These are phyloP conservation scores for Pinctada fucata DNA, from an alignment of 2,888 invertebrate genomes.

Conservation along the genomic window DNA sequence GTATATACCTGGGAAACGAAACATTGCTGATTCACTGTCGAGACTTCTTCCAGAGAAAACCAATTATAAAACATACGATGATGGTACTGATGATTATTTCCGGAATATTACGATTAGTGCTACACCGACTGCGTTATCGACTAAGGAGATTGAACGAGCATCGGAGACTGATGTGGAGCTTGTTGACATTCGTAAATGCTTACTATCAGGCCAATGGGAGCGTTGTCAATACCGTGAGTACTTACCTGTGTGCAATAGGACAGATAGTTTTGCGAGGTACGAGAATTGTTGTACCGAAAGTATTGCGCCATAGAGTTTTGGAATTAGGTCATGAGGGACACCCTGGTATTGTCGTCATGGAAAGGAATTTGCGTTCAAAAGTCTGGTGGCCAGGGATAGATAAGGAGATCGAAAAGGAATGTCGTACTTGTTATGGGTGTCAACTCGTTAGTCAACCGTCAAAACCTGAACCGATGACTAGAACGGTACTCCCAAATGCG, in stretches of 20 bases:
- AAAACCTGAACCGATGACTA: conserved; percentile 26
- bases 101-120: conserved; percentile 41
- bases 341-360: conserved; percentile 28
- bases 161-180: conserved; percentile 32
- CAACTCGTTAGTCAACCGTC: conserved; percentile 24
- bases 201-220: conserved; percentile 11
- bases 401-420: conserved; percentile 12
- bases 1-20: conserved; percentile 10
- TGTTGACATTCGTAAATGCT: conserved; percentile 1
- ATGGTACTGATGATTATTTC: conserved; percentile 2
- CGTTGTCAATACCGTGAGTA: conserved; percentile 1
- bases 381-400: conserved; percentile 32
- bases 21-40: conserved; percentile 19
- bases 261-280: conserved; percentile 31
- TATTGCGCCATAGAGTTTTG: conserved; percentile 9
- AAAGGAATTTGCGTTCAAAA: conserved; percentile 12
- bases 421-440: conserved; percentile 31
- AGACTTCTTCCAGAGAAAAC: neutral
- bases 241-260: conserved; percentile 25
- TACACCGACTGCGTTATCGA: conserved; percentile 34
- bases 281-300: conserved; percentile 26
- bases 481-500: conserved; percentile 13
- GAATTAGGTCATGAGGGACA: conserved; percentile 31
- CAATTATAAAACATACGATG: neutral
- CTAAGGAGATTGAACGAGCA: conserved; percentile 34